phyloP scores from a whole-genome alignment of 2,797 vertebrate species.

The Emydoidea blandingii region DNA sequence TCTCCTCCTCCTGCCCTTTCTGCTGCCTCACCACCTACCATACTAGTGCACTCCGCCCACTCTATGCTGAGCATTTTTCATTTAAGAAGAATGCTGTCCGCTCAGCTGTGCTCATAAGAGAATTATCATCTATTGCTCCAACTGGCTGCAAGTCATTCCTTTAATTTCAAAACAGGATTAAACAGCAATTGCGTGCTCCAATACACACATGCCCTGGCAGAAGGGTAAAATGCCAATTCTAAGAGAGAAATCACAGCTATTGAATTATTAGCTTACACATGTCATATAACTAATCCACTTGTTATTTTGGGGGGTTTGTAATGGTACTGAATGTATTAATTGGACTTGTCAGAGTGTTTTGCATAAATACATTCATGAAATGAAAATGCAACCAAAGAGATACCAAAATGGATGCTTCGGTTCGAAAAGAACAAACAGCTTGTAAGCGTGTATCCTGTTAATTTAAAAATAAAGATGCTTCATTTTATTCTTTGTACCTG shows the following conservation, averaged over 20 bases:
- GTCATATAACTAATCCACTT: slow-evolving; percentile 35
- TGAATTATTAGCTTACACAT: slow-evolving; percentile 24
- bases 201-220: neutral
- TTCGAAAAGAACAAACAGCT: slow-evolving; percentile 49
- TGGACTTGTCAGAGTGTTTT: slow-evolving; percentile 46
- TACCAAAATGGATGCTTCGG: neutral
- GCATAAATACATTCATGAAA: neutral
- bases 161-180: slow-evolving; percentile 33
- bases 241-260: neutral
- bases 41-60: slow-evolving; percentile 58
- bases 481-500: neutral
- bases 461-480: neutral
- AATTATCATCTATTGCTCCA: slow-evolving; percentile 18
- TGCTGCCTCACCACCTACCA: slow-evolving; percentile 35
- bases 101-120: slow-evolving; percentile 30
- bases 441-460: accelerated
- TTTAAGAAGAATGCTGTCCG: slow-evolving; percentile 62
- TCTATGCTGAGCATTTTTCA: slow-evolving; percentile 59
- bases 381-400: slow-evolving; percentile 7
- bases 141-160: neutral
- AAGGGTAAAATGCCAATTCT: slow-evolving; percentile 3
- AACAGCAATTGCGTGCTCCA: neutral
- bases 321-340: slow-evolving; percentile 46
- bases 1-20: neutral
- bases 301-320: neutral